A percentile compares a stretch with the other conserved stretches of the same genome.
These are phyloP conservation scores for Dasysyrphus tricinctus DNA, from an alignment of 2,888 invertebrate genomes.

Conservation along the genomic window DNA sequence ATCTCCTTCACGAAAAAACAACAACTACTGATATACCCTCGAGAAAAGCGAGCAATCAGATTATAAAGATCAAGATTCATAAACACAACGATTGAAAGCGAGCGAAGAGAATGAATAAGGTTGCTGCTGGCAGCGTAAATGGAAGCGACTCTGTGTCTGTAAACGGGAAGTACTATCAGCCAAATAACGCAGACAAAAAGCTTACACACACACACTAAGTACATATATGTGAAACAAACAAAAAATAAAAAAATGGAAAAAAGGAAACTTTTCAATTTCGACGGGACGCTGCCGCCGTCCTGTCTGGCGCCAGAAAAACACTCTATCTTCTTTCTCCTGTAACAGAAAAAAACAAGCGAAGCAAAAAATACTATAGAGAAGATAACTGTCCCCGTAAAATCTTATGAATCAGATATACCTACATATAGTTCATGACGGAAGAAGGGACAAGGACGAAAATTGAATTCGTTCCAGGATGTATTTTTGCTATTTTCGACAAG, in stretches of 20 bases:
- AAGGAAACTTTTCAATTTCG: slow-evolving; percentile 74
- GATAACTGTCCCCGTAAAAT: slow-evolving; percentile 72
- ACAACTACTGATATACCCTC: slow-evolving; percentile 1
- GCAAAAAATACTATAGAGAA: slow-evolving; percentile 52
- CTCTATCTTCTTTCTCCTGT: slow-evolving; percentile 64
- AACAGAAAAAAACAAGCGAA: slow-evolving; percentile 6
- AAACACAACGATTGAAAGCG: slow-evolving; percentile 68
- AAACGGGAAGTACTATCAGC: slow-evolving; percentile 54
- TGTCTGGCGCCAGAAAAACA: slow-evolving; percentile 74
- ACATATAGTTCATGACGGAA: not conserved
- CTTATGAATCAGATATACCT: slow-evolving; percentile 34
- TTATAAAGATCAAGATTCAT: slow-evolving; percentile 75
- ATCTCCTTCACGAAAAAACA: not conserved
- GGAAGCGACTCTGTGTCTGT: slow-evolving; percentile 15
- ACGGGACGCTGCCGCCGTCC: slow-evolving; percentile 60
- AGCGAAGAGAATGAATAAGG: slow-evolving; percentile 49
- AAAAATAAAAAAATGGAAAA: slow-evolving; percentile 19
- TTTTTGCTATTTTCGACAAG: slow-evolving; percentile 54
- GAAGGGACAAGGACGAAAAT: slow-evolving; percentile 38
- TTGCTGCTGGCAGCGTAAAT: slow-evolving; percentile 40
- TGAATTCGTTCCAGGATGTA: slow-evolving; percentile 67
- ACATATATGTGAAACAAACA: not conserved
- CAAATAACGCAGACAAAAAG: slow-evolving; percentile 61
- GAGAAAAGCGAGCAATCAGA: slow-evolving; percentile 65
- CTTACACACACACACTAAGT: slow-evolving; percentile 17